Base-by-base conservation (phyloP, 2,888 invertebrate genomes). In the Acanthosepion lycidas region DNA sequence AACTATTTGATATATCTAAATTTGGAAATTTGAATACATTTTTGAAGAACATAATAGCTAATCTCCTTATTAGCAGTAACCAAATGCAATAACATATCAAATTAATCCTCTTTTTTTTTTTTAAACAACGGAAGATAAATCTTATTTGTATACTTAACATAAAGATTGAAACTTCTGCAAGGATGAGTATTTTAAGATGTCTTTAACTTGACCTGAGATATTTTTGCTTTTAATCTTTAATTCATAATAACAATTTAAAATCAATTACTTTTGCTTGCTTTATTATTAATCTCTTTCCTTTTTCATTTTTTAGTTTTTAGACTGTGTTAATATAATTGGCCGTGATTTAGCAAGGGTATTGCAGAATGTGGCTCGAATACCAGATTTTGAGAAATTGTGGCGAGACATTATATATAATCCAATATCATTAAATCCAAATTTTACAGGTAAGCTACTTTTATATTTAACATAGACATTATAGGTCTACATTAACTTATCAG, bases 331-430 rank as follows among this genome's bases (percentile, higher is more conserved):
- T 93, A 98, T 98, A 95, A 98, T 99, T 96, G 99, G 99, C 94
- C 96, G 98, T 95, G 99, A 99, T 98, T 98, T 99, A 97, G 98
- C 99, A 94, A 98, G 99, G 95, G 98, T 99, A 95, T 98, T 99
- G 94, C 99, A 99, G 97, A 98, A 99, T 98, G 98, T 99, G 94
- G 99, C 99, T 94, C 98, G 99, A 96, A 98, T 99, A 97, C 98
- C 98, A 93, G 99, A 99, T 97, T 98, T 99, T 97, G 98, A 98
- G 97, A 98, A 98, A 95, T 97, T 99, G n/a, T 99, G 99, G 99
- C 98, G 98, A 97, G 99, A 99, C 96, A 98, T 99, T 95, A 98
- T 99, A 95, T 97, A 98, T 93, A 98, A 98, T 97, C 99, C 99
- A 12, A 98, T 98, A 97, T 97, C 98, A 23, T 98, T 99, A 95